Evolutionary conservation across 2,888 invertebrate species (phyloP), one percentile per base, ranked within the genome.

Genomic region (Sepiola atlantica): DNA sequence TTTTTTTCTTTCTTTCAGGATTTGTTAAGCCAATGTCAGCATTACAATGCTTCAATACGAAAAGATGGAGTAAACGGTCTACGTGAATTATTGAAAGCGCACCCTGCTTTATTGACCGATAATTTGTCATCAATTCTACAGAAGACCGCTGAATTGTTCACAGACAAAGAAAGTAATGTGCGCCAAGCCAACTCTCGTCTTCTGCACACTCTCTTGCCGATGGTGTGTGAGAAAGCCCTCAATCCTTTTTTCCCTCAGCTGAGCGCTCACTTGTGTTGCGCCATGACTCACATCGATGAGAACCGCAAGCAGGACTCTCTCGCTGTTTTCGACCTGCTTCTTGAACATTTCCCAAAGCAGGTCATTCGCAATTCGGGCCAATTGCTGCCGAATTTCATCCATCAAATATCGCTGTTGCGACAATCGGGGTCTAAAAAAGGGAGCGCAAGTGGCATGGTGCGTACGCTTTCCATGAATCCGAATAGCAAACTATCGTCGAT

Each of bases 251-350:
- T 98, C 96, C 98, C 98, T 95, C 98, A 98, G 16, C 97, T 99
- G 95, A 98, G 98, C 35, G 98, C 98, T 1, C 98, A 98, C 97
- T 97, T 99, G 93, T 98, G 98, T 94, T 99, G 99, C 97, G 98
- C 98, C 0, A 98, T 99, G 98, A 99, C 99, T 0, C 98, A 99
- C 96, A 98, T 99, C 95, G 98, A 98, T 97, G 98, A 98, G 24
- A 98, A 98, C 94, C 98, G 99, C 95, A 98, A 99, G 97, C 98
- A 98, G 97, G 99, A 99, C 97, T 98, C 99, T 0, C 97, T 99
- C 0, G 97, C 98, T 0, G 98, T 99, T 95, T 97, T 99, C 35
- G 99, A 99, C 96, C 98, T 98, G 91, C 97, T 99, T n/a, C 97
- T 99, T 28, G 97, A 98, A 91, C 98, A 98, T 96, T 98, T 98